These are phyloP conservation scores for Amblyopsis hoosieri DNA, from an alignment of 2,797 vertebrate species.

Conservation along the genomic window DNA sequence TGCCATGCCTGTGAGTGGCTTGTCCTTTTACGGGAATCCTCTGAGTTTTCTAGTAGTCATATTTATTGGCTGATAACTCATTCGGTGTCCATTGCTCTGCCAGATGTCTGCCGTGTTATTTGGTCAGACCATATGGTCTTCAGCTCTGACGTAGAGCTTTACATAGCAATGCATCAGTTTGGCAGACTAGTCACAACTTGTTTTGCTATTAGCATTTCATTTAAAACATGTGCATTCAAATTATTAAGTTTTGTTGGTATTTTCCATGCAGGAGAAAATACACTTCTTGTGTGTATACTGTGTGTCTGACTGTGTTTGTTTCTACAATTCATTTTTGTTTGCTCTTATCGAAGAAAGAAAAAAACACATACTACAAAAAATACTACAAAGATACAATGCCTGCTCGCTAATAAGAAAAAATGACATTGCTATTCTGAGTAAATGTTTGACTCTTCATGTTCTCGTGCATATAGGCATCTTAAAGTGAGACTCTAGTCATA, in stretches of 20 bases:
- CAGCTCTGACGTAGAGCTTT: constrained; percentile 45
- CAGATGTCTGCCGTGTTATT: constrained; percentile 63
- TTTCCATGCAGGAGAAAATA: no score
- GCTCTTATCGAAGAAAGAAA: no score
- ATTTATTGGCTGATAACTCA: constrained; percentile 33
- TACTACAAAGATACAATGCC: constrained; percentile 28
- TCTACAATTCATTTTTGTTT: no score
- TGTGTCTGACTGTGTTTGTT: no score
- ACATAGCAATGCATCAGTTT: constrained; percentile 39
- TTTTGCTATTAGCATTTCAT: not conserved
- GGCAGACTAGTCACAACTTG: constrained; percentile 26
- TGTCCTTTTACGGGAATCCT: constrained; percentile 27
- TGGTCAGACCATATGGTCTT: constrained; percentile 51
- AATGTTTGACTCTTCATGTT: no score
- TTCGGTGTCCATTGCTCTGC: constrained; percentile 34
- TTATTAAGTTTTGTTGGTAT: constrained; percentile 1
- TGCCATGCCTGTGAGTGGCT: constrained; percentile 27
- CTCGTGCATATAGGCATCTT: no score
- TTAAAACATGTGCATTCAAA: constrained; percentile 17
- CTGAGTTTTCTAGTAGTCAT: constrained; percentile 25
- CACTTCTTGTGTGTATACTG: no score
- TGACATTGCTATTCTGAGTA: no score
- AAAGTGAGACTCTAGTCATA: constrained; percentile 27
- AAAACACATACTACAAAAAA: no score
- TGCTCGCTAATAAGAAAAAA: constrained; percentile 48